Evolutionary conservation across 1,140 invertebrate genomes (phyloP), one percentile per base, ranked within the genome.

Genomic region (Monomorium pharaonis): DNA sequence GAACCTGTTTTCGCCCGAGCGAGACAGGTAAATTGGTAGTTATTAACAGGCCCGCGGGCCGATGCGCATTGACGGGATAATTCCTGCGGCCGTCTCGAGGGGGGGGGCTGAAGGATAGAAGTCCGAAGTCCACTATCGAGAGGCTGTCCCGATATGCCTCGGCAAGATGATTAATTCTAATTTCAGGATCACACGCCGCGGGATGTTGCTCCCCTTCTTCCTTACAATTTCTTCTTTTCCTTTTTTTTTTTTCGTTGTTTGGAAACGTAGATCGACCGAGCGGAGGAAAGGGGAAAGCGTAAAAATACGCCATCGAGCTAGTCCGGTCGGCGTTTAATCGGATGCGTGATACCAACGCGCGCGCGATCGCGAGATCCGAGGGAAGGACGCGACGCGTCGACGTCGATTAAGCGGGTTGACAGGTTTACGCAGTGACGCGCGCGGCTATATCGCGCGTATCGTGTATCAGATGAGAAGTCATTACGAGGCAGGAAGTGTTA

Each of bases 401-500:
- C 60, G 81, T 81, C 91, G 91, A 93, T 94, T 92, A 92, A 88
- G 51, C 78, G 87, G 70, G 92, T 92, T 93, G 93, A 93, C 92
- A 93, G 91, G 92, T 94, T 94, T 94, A 94, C 88, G 89, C 88
- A 88, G 89, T 92, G 92, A 93, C 93, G 91, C 90, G 92, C 88
- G 83, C 60, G 74, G 90, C 88, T 88, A 92, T 92, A 92, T 92
- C 91, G 88, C 78, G 76, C 74, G 83, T 91, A 86, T 90, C 90
- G 89, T 91, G 89, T 90, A 91, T 91, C 93, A 92, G 94, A 93
- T 93, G 93, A 94, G 89, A 93, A 93, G 93, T 94, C 92, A 93
- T 94, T 94, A 94, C 89, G 93, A 93, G 92, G 91, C 94, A 95
- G 94, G 94, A 95, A 95, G 94, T 94, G 94, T 94, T 95, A 95